Base-by-base conservation (phyloP, 2,797 vertebrate species). In the Aplochiton taeniatus region DNA sequence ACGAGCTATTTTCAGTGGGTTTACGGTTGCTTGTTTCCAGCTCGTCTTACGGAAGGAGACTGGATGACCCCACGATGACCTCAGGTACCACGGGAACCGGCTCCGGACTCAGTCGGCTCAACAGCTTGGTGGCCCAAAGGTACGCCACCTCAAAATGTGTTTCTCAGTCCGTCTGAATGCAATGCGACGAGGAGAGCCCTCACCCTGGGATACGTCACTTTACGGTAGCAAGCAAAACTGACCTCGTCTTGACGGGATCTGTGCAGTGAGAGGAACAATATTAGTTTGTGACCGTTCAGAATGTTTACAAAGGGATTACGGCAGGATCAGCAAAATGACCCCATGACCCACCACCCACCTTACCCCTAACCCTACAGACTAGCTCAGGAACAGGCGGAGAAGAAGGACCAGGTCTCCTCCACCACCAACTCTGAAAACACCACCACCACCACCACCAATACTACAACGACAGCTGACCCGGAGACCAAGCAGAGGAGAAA, bases 401-500 rank as follows among this genome's bases (percentile, higher is more conserved):
- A 89, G 78, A 92, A 88, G 75, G 91, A 92, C 20, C 81, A 70
- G 9, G 50, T 76, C 45, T 81, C 83, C 16, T 51, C 73, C 60
- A 81, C 84, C 78, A 84, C 84, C 48, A 85, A 77, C 65, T 83
- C 82, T 75, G 80, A 61, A 56, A 83, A 63, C 76, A 75, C 63
- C 62, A 17, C 44, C 20, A 54, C 51, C 49, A 46, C 62, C 42
- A 44, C 49, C 20, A 10, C 48, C 7, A 65, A 47, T 43, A 73
- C 75, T 10, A 53, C 66, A 0, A 90, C 78, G 18, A 53, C 85
- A 16, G 79, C 86, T 1, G 91, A 93, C 10, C 79, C 83, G 59
- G 94, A 94, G 81, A 84, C 77, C 70, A 94, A 93, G 78, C 93
- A 94, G 85, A 90, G 94, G 58, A 92, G 94, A 87, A 94, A 93